A percentile compares a stretch with the other conserved stretches of the same genome.
These are phyloP conservation scores for sheep (Ovis aries) DNA, from an alignment of 2,113 vertebrate genomes.

Conservation along the genomic window DNA sequence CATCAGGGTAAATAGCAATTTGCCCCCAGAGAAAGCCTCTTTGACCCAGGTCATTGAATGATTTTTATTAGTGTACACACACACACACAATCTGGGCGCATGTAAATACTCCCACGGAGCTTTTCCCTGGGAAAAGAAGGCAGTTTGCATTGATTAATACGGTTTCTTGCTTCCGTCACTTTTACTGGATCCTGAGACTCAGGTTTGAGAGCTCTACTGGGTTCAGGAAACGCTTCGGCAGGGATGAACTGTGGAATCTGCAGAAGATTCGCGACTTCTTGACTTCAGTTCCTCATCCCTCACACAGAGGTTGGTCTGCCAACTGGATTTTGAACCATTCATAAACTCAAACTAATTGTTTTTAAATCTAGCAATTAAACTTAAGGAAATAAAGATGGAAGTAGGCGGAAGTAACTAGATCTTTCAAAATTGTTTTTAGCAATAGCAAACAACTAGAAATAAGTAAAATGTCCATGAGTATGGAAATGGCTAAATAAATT, in stretches of 20 bases:
- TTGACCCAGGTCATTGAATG: not conserved
- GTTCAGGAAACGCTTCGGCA: accelerated
- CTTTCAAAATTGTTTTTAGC: not conserved
- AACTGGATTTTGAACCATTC: not conserved
- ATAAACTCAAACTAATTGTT: not conserved
- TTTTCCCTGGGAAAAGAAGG: not conserved
- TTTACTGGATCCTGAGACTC: not conserved
- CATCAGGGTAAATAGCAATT: not conserved
- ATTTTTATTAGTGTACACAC: not conserved
- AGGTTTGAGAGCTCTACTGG: accelerated
- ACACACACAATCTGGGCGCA: not conserved
- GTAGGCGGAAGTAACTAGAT: not conserved
- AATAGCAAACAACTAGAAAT: not conserved
- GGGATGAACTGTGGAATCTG: accelerated
- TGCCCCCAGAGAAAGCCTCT: not conserved
- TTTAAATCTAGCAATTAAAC: not conserved
- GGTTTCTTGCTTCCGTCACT: not conserved
- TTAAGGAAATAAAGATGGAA: not conserved
- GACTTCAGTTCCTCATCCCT: not conserved
- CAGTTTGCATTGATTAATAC: accelerated
- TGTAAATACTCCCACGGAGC: not conserved
- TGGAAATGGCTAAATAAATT: not conserved
- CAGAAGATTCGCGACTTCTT: not conserved
- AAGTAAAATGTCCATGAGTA: not conserved
- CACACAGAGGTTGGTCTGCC: not conserved